These are phyloP conservation scores for Hybognathus amarus DNA, from an alignment of 2,797 vertebrate genomes.

Conservation along the genomic window DNA sequence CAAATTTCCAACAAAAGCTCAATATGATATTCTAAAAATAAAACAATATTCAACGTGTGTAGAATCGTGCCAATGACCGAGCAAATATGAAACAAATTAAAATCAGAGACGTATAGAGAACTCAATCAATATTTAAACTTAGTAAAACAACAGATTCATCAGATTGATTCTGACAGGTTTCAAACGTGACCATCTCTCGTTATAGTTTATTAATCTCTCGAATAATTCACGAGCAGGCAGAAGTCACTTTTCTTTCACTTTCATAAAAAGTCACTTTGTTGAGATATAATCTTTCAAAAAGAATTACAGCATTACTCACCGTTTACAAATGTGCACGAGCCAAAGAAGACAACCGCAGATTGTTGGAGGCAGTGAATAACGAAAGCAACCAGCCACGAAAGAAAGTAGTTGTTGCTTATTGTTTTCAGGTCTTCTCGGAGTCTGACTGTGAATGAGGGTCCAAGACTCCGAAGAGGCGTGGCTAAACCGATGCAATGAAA, in stretches of 20 bases:
- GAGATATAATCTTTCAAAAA: neutral
- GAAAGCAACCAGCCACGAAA: neutral
- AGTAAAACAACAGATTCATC: neutral
- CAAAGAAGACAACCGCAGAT: neutral
- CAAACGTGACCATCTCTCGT: no score
- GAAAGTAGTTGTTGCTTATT: neutral
- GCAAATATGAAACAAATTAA: slow-evolving; percentile 12
- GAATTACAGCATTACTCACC: slow-evolving; percentile 40
- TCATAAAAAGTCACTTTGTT: neutral
- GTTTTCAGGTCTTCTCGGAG: neutral
- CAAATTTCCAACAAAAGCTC: neutral
- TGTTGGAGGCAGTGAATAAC: neutral
- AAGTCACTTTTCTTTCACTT: slow-evolving; percentile 6
- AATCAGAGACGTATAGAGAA: neutral
- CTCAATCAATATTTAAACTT: neutral
- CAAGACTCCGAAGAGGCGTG: slow-evolving; percentile 29
- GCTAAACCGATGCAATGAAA: slow-evolving; percentile 9
- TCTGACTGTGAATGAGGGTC: slow-evolving; percentile 18
- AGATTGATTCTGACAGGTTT: neutral
- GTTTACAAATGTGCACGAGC: slow-evolving; percentile 14
- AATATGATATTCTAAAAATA: neutral
- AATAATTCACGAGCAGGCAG: neutral
- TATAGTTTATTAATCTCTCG: neutral
- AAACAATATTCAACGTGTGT: neutral
- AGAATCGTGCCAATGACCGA: neutral